Conservation (phyloP, 1,140 invertebrate genomes). For the Sesamia nonagrioides region DNA sequence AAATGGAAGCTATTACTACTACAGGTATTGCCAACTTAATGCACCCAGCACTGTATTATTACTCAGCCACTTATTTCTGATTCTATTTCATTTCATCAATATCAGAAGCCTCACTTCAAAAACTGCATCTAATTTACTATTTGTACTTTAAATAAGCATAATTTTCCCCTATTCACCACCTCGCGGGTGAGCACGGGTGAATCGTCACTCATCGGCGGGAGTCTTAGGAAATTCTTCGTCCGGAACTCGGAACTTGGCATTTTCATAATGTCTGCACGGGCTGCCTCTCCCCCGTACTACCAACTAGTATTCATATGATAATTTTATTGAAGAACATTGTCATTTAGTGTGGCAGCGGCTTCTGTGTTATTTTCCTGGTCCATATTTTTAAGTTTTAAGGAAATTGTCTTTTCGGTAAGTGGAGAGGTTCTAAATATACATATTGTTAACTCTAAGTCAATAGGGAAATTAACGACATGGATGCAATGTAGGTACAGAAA, state of each 20-base stretch:
- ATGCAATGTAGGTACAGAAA: too few species aligned
- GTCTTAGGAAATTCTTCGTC: constrained; percentile 78
- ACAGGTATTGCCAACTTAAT: too few species aligned
- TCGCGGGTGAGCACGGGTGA: background rate
- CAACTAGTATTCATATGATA: constrained; percentile 78
- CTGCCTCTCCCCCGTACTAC: constrained; percentile 42
- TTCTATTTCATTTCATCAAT: background rate
- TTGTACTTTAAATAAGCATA: constrained; percentile 24
- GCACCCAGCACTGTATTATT: too few species aligned
- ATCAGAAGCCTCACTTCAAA: background rate
- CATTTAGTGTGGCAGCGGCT: constrained; percentile 53
- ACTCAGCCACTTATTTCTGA: background rate
- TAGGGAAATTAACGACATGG: too few species aligned
- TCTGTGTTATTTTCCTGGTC: constrained; percentile 26
- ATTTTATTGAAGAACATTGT: constrained; percentile 66
- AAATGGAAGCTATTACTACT: too few species aligned
- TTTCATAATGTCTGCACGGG: constrained; percentile 74
- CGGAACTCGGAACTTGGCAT: constrained; percentile 77
- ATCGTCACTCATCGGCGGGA: constrained; percentile 54
- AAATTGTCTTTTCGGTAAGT: too few species aligned
- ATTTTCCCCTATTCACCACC: constrained; percentile 17
- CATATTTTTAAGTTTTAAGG: too few species aligned
- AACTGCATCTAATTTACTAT: constrained; percentile 27
- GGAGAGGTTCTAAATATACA: too few species aligned
- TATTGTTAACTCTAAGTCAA: too few species aligned